A percentile compares a stretch with the other conserved stretches of the same genome.
Evolutionary conservation across 64 coral and sea anemone genomes (phyloP).

Genomic region (Actinia tenebrosa): DNA sequence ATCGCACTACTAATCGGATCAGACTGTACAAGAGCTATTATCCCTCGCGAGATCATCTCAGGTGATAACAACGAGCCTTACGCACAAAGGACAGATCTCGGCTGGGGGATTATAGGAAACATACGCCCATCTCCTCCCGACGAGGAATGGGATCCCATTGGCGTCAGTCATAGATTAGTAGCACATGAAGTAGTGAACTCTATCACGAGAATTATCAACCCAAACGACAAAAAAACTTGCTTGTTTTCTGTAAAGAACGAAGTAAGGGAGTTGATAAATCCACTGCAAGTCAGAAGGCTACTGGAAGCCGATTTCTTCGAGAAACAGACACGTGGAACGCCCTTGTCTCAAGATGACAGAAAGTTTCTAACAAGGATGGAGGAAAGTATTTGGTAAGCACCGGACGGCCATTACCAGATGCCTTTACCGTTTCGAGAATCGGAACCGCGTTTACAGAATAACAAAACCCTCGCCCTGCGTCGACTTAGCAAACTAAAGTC

Average conservation of each 20-base stretch:
- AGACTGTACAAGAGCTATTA: neutral
- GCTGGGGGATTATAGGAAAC: slow-evolving; percentile 27
- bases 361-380: neutral
- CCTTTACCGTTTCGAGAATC: slow-evolving; percentile 25
- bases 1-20: slow-evolving; percentile 18
- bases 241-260: slow-evolving; percentile 29
- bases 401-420: slow-evolving; percentile 23
- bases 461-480: slow-evolving; percentile 9
- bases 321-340: neutral
- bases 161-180: no score
- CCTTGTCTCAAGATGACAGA: neutral
- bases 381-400: neutral
- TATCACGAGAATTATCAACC: no score
- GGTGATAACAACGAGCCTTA: slow-evolving; percentile 6
- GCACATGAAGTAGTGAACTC: no score
- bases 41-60: neutral
- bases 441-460: neutral
- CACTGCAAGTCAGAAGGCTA: slow-evolving; percentile 28
- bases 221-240: slow-evolving; percentile 21
- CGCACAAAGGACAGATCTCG: slow-evolving; percentile 1
- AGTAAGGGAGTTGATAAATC: slow-evolving; percentile 50
- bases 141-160: no score
- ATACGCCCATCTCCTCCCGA: neutral
- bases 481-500: neutral
- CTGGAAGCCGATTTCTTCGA: slow-evolving; percentile 52